Evolutionary conservation across 2,888 invertebrate genomes (phyloP), one percentile per base, ranked within the genome.

Genomic region (Chrysolina haemoptera): DNA sequence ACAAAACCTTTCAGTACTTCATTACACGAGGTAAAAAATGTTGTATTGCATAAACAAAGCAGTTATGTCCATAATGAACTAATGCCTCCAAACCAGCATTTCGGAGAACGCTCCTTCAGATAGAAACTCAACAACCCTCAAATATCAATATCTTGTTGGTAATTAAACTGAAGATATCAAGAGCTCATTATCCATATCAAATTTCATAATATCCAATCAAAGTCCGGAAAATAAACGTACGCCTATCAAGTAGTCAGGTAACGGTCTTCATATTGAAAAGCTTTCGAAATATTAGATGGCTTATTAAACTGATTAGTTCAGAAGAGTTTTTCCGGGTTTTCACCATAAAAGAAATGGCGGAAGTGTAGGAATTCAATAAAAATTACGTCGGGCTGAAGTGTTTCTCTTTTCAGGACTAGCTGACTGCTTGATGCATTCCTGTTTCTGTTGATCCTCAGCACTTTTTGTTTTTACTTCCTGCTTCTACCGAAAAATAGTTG

Each of bases 251-350:
- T 14, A 66, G 14, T 41, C 64, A 6, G 18, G 22, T 40, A 53
- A 66, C 50, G 48, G 18, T 66, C 27, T 46, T 53, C 40, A 18
- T 66, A 66, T 50, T 53, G 66, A 53, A 66, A 50, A 50, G 66
- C 66, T 66, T 50, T 66, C 22, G 50, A 66, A 66, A 50, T 66
- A 66, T 66, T 66, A 66, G 50, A 66, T 50, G n/a, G 66, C 66
- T 66, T 66, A 66, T 66, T 66, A 35, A 53, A 50, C 50, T 53
- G 66, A 69, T 62, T 41, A 59, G 40, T 27, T 20, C 18, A 18
- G 16, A 35, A 35, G 59, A 59, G 27, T 59, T 35, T 59, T 22
- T n/a, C n/a, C 59, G 59, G 35, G 27, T 59, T 59, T 59, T n/a
- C 59, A 35, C 59, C 35, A 59, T 59, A 9, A 59, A 59, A 59